Evolutionary conservation across 2,113 vertebrate species (phyloP), one percentile per base, ranked within the genome.

Genomic region (Erpornis zantholeuca): DNA sequence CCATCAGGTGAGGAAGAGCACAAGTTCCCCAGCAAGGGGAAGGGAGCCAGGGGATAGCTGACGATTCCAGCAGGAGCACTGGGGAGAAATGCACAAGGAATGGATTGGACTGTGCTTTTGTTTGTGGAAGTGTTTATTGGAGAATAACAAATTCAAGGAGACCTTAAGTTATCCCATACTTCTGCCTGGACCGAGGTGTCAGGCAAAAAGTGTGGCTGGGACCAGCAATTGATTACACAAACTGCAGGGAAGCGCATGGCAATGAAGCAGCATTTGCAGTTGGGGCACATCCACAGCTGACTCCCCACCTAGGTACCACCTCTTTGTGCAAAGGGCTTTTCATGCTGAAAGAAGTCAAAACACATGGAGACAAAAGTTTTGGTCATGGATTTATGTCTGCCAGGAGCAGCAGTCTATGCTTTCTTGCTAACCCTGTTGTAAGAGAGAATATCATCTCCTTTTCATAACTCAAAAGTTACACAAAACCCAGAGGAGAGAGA

Each of bases 81-180:
- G 0, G 27, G 38, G 50, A 61, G 56, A 61, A 85, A 47, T 4
- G 50, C 40, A 42, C 12, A 17, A 56, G 56, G 27, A 52, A 49
- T 47, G 0, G 0, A 42, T 27, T 0, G 0, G 5, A 9, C 49
- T 60, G 29, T 56, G 45, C 50, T 28, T 82, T 50, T 6, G 2
- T 27, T 78, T 29, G 11, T 15, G 19, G 23, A 25, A 52, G 16
- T 38, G 44, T 28, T 75, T 75, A 33, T 8, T 29, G 63, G 28
- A 71, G 63, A 63, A 23, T 4, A 22, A 45, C 9, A 21, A 63
- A 63, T n/a, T n/a, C 16, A 35, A 71, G 31, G 29, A 65, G 22
- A 57, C 4, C 21, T 64, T 22, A 64, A 35, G 42, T 35, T 27
- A 56, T 54, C 11, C 42, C 13, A 2, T 31, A 25, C 35, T 71